Conservation (phyloP, 2,888 invertebrate species). For the Drosophila yooni region DNA sequence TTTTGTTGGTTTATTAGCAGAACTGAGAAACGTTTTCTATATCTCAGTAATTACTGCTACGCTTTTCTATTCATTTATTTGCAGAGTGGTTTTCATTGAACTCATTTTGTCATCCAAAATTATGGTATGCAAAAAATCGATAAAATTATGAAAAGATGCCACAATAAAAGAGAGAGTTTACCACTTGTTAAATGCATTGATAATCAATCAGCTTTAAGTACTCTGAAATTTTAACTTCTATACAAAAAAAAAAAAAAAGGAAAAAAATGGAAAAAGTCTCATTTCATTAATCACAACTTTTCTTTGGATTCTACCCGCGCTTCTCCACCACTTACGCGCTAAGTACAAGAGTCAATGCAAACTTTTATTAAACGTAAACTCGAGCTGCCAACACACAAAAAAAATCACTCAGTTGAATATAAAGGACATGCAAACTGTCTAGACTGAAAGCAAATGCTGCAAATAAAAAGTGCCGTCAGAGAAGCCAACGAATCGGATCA, state of each 20-base stretch:
- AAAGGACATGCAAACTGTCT: constrained; percentile 48
- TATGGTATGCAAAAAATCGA: neutral
- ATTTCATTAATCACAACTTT: constrained; percentile 18
- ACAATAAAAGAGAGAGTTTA: neutral
- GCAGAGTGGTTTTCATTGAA: neutral
- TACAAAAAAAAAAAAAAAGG: neutral
- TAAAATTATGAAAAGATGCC: neutral
- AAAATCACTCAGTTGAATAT: neutral
- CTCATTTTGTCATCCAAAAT: neutral
- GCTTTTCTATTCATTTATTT: neutral
- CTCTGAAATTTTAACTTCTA: neutral
- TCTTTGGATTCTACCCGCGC: neutral
- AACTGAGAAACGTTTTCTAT: neutral
- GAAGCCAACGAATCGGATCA: constrained; percentile 20
- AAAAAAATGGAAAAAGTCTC: neutral
- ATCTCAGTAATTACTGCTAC: neutral
- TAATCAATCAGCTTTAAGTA: neutral
- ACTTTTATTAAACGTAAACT: constrained; percentile 36
- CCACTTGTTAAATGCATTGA: neutral
- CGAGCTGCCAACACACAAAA: constrained; percentile 15
- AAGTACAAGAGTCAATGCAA: constrained; percentile 17
- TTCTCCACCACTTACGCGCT: neutral
- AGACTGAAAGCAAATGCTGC: constrained; percentile 56
- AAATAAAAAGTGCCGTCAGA: constrained; percentile 32
- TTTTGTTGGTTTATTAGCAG: neutral